Percentiles rank a stretch among this genome's conserved stretches.
These are phyloP conservation scores for Gavia stellata DNA, from an alignment of 2,113 vertebrate species.

Conservation along the genomic window DNA sequence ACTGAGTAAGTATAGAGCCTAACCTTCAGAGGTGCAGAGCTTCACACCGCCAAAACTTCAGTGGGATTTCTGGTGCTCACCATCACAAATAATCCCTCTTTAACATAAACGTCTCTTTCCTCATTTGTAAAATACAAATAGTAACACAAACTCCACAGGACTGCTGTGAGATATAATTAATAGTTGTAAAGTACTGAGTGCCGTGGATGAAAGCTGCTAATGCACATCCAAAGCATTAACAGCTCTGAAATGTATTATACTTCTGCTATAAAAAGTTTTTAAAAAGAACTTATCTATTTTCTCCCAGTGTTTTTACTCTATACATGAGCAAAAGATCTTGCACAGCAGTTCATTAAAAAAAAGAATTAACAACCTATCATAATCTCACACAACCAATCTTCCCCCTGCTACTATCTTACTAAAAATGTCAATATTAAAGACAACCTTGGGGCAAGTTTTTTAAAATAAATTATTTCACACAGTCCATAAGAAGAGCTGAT, in stretches of 20 bases:
- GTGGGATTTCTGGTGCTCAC: neutral
- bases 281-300: neutral
- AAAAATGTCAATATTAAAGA: constrained; percentile 47
- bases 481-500: neutral
- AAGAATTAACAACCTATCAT: constrained; percentile 13
- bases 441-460: constrained; percentile 36
- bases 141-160: neutral
- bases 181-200: neutral
- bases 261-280: neutral
- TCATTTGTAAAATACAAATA: neutral
- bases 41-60: neutral
- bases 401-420: constrained; percentile 9
- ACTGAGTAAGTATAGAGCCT: neutral
- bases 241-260: neutral
- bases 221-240: neutral
- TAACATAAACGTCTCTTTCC: neutral
- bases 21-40: neutral
- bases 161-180: neutral
- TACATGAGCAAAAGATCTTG: neutral
- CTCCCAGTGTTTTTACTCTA: neutral
- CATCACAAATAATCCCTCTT: neutral
- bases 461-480: constrained; percentile 5
- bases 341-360: constrained; percentile 23
- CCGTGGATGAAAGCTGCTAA: neutral
- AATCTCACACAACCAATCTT: constrained; percentile 24